A percentile compares a stretch with the other conserved stretches of the same genome.
Conservation (phyloP, 2,888 invertebrate species). For the Drosophila paranaensis region DNA sequence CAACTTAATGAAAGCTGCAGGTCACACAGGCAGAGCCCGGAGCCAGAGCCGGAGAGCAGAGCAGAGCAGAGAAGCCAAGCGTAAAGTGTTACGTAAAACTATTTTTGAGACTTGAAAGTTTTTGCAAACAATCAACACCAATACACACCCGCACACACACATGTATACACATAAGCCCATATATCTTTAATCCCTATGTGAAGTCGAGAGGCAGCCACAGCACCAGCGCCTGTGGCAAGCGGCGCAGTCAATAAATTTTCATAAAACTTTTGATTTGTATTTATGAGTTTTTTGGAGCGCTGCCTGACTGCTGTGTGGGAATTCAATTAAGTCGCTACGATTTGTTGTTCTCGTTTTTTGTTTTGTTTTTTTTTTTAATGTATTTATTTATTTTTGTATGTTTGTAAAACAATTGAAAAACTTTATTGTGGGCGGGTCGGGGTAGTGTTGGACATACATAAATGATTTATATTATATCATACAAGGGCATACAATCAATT, state of each 20-base stretch:
- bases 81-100: constrained; percentile 53
- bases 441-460: constrained; percentile 28
- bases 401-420: constrained; percentile 80
- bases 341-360: constrained; percentile 10
- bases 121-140: constrained; percentile 49
- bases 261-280: constrained; percentile 80
- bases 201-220: constrained; percentile 18
- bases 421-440: constrained; percentile 60
- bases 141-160: neutral
- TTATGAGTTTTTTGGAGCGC: constrained; percentile 64
- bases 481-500: constrained; percentile 68
- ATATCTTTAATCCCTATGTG: constrained; percentile 33
- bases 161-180: neutral
- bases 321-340: constrained; percentile 60
- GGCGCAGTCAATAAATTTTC: constrained; percentile 73
- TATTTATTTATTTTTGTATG: constrained; percentile 29
- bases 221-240: constrained; percentile 25
- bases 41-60: neutral
- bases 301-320: constrained; percentile 33
- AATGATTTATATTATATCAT: constrained; percentile 73
- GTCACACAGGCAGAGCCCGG: constrained; percentile 17
- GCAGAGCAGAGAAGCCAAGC: constrained; percentile 2
- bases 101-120: constrained; percentile 43
- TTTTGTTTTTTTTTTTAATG: neutral
- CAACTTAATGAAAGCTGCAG: constrained; percentile 73